Conservation (phyloP, 2,888 invertebrate genomes). For the Pheosia tremula region DNA sequence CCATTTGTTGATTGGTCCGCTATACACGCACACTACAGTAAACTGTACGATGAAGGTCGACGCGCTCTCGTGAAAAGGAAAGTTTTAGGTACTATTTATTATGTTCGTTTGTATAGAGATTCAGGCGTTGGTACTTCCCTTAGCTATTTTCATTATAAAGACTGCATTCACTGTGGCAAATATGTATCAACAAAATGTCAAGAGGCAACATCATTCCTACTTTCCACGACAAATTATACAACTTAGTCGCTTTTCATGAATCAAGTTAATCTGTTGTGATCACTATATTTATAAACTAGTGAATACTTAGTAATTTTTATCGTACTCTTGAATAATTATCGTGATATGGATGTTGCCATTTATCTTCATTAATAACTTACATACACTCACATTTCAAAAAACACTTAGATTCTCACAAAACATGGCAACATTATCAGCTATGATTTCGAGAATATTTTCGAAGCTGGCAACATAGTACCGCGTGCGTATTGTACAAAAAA, state of each 20-base stretch:
- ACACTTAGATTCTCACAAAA: background rate
- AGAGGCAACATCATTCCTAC: too few species aligned
- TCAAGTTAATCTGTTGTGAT: too few species aligned
- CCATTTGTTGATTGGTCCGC: background rate
- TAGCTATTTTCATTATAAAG: background rate
- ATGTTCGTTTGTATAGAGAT: background rate
- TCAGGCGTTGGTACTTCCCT: background rate
- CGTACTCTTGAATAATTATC: background rate
- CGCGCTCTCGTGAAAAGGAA: background rate
- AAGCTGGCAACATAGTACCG: slow-evolving; percentile 51
- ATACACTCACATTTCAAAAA: slow-evolving; percentile 1
- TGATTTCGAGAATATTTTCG: slow-evolving; percentile 45
- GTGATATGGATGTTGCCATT: background rate
- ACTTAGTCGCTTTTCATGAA: too few species aligned
- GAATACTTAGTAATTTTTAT: background rate
- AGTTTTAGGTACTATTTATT: background rate
- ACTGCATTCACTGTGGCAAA: background rate
- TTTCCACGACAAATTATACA: too few species aligned
- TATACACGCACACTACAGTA: background rate
- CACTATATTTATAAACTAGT: background rate
- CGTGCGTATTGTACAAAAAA: slow-evolving; percentile 40
- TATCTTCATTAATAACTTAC: slow-evolving; percentile 5
- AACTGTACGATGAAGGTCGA: background rate
- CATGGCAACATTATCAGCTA: slow-evolving; percentile 33
- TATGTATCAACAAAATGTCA: background rate